A percentile compares a stretch with the other conserved stretches of the same genome.
These are phyloP conservation scores for Pterocles gutturalis DNA, from an alignment of 2,113 vertebrate species.

Conservation along the genomic window DNA sequence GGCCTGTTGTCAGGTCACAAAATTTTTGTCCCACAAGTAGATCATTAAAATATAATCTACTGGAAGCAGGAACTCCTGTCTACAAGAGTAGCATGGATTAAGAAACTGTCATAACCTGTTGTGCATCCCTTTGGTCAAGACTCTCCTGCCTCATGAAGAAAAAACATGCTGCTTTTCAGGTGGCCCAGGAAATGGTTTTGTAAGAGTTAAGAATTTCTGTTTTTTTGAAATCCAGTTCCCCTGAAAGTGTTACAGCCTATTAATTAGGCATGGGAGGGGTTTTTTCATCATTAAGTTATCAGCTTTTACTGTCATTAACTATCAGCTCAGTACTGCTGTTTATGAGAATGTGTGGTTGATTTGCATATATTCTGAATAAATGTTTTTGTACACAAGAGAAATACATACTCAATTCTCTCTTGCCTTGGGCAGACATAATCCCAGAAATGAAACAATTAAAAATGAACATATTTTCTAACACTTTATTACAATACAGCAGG, in stretches of 20 bases:
- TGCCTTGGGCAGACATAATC: conserved; percentile 27
- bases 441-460: conserved; percentile 54
- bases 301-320: conserved; percentile 32
- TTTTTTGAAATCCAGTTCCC: not conserved
- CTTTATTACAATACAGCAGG: conserved; percentile 32
- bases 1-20: not conserved
- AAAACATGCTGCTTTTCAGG: not conserved
- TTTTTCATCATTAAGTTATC: conserved; percentile 33
- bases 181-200: not conserved
- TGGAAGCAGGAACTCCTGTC: not conserved
- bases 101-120: not conserved
- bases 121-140: not conserved
- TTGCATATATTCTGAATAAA: conserved; percentile 47
- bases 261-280: not conserved
- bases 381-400: conserved; percentile 24
- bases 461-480: conserved; percentile 29
- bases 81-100: not conserved
- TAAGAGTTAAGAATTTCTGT: not conserved
- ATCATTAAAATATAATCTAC: not conserved
- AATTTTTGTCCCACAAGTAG: not conserved
- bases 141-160: not conserved
- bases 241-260: not conserved
- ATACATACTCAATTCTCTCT: conserved; percentile 27
- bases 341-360: conserved; percentile 20
- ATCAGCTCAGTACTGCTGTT: not conserved